Base-by-base conservation (phyloP, 2,797 vertebrate genomes). In the Megalops cyprinoides region DNA sequence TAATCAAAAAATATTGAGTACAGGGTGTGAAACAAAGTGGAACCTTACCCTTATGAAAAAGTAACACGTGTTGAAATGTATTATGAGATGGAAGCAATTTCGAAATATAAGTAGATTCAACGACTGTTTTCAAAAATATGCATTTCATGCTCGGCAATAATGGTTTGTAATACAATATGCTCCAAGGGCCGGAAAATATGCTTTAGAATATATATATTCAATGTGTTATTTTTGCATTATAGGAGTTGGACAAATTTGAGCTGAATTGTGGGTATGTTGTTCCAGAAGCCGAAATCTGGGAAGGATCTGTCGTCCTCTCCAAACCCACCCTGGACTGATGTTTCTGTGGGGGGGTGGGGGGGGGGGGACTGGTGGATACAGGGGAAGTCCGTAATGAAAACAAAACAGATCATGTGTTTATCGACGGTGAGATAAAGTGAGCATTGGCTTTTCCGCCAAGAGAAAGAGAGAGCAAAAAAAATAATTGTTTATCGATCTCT, bases 401-500 rank as follows among this genome's bases (percentile, higher is more conserved):
- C 82, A 87, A 85, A 86, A 37, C 84, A 84, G 83, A 87, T 87
- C 85, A 86, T 84, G 81, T 89, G 82, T 87, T 87, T 86, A 87
- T 86, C 84, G 86, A 87, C 31, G 81, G 7, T 49, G 77, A 80
- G 84, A 85, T 86, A 80, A 85, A 87, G 81, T 58, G 81, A 81
- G 84, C 53, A 83, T 84, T 86, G 81, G 84, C 84, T 85, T 86
- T 86, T 86, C 85, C 79, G 80, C 74, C n/a, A 79, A 81, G 85
- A 83, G 73, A 81, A 62, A 78, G 0, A 18, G 44, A 71, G 65
- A 20, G 80, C 23, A 74, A 28, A n/a, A 74, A 82, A 80, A 85
- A 85, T 86, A 88, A 87, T 89, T 89, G 86, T 89, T 86, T 87
- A 86, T 89, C 83, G 86, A 89, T 87, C 86, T 86, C 31, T 71